A percentile compares a stretch with the other conserved stretches of the same genome.
These are phyloP conservation scores for Thelaira solivaga DNA, from an alignment of 2,888 invertebrate species.

Conservation along the genomic window DNA sequence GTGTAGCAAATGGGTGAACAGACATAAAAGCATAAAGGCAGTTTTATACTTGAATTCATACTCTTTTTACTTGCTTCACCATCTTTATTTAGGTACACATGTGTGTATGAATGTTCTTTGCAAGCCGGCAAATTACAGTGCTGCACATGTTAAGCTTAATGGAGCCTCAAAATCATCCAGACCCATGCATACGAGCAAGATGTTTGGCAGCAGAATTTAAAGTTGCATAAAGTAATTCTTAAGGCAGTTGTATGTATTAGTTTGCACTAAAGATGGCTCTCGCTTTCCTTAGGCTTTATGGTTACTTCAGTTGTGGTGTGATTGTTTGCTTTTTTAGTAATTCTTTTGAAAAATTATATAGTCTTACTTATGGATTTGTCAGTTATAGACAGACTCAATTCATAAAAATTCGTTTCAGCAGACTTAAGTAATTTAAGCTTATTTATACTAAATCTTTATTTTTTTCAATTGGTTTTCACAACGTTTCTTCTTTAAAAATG, in stretches of 20 bases:
- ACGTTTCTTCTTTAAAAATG: background rate
- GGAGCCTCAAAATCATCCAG: conserved; percentile 46
- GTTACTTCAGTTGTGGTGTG: background rate
- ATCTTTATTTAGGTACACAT: conserved; percentile 22
- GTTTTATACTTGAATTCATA: background rate
- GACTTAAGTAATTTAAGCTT: conserved; percentile 35
- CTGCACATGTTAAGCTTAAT: conserved; percentile 63
- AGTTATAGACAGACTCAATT: conserved; percentile 59
- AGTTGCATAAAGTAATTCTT: conserved; percentile 34
- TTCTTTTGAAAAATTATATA: conserved; percentile 48
- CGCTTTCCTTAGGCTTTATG: background rate
- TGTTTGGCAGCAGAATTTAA: conserved; percentile 15
- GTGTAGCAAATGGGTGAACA: conserved; percentile 58
- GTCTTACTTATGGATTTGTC: conserved; percentile 54
- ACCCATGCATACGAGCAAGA: background rate
- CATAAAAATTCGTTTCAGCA: conserved; percentile 53
- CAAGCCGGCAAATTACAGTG: conserved; percentile 62
- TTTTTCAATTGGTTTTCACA: background rate
- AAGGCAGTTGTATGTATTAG: conserved; percentile 30
- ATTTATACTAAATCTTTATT: conserved; percentile 1
- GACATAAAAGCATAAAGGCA: conserved; percentile 47
- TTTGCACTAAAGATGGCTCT: background rate
- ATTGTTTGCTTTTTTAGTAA: conserved; percentile 1
- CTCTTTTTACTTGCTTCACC: conserved; percentile 1
- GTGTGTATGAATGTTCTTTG: too few relatives aligned